Evolutionary conservation across 1,140 invertebrate species (phyloP), one percentile per base, ranked within the genome.

Genomic region (Papilio machaon): DNA sequence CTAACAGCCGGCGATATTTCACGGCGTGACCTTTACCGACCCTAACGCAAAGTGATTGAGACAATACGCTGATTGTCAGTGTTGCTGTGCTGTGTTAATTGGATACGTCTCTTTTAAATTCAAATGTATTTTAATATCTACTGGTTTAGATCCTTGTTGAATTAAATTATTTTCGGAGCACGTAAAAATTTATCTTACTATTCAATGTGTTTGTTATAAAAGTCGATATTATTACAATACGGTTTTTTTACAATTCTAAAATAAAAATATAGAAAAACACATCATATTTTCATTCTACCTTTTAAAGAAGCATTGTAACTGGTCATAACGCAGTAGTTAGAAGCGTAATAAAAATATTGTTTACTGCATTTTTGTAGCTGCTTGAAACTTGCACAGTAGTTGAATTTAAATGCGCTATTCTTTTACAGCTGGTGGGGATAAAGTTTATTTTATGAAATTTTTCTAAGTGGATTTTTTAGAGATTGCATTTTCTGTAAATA

Each of bases 1-100:
- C 64, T 70, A 70, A 70, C 30, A 70, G 19, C 60, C 60, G 64
- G 23, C 23, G 64, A 35, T 70, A 30, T 70, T 70, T 70, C 30
- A 30, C 11, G 64, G 19, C 10, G 60, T 70, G 64, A 70, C 64
- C 64, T 70, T 70, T 70, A 30, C 2, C 60, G 60, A 64, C 60
- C 60, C 60, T 11, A 38, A 70, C 60, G 23, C 64, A 70, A 70
- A 70, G 30, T 70, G 64, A 13, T 70, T 70, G 30, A 35, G 64
- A 70, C 64, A 70, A 70, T 70, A 70, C 23, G 30, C 30, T 70
- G 13, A 70, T 35, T 70, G 23, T 35, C 30, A 70, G 11, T 35
- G 60, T 23, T 23, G 19, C 60, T 64, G 19, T 38, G 23, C 23
- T 30, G 23, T 30, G 23, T 6, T 43, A 43, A 58, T 19, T 58